phyloP scores from a whole-genome alignment of 1,140 invertebrate genomes.

The Leptopilina boulardi region DNA sequence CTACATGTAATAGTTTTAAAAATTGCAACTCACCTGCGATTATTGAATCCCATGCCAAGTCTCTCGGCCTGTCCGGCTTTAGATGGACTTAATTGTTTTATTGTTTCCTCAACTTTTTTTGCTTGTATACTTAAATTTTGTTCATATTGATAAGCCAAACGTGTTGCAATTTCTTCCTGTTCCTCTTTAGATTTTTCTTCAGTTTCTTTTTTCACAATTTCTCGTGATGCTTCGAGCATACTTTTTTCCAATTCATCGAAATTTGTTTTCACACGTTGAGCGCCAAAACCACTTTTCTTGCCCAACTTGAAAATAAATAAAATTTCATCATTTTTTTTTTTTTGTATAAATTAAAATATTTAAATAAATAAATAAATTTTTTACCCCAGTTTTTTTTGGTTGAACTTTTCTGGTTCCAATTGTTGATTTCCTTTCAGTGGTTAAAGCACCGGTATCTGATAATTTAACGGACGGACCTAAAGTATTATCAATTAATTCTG shows the following conservation, averaged over 20 bases:
- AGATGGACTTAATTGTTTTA: conserved; percentile 87
- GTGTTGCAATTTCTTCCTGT: conserved; percentile 82
- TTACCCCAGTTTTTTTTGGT: conserved; percentile 81
- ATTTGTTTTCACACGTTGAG: conserved; percentile 95
- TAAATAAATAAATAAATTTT: conserved; percentile 56
- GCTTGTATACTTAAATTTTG: conserved; percentile 88
- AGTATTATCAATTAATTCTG: conserved; percentile 46
- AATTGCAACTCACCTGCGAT: conserved; percentile 78
- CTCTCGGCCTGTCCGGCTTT: conserved; percentile 94
- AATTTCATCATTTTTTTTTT: not conserved
- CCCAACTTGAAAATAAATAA: conserved; percentile 80
- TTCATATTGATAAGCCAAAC: conserved; percentile 85
- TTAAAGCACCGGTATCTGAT: conserved; percentile 62
- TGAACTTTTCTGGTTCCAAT: conserved; percentile 84
- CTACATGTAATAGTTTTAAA: too few relatives aligned
- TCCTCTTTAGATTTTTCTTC: conserved; percentile 76
- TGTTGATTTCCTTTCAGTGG: conserved; percentile 81
- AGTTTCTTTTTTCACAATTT: conserved; percentile 80
- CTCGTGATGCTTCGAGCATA: conserved; percentile 86
- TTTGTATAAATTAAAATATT: too few relatives aligned
- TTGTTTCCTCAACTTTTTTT: conserved; percentile 86
- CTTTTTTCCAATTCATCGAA: conserved; percentile 97
- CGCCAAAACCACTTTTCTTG: conserved; percentile 94
- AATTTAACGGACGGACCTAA: conserved; percentile 68
- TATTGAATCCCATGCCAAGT: conserved; percentile 93